These are phyloP conservation scores for Montipora sp. DNA, from an alignment of 64 coral and sea anemone genomes.

Conservation along the genomic window DNA sequence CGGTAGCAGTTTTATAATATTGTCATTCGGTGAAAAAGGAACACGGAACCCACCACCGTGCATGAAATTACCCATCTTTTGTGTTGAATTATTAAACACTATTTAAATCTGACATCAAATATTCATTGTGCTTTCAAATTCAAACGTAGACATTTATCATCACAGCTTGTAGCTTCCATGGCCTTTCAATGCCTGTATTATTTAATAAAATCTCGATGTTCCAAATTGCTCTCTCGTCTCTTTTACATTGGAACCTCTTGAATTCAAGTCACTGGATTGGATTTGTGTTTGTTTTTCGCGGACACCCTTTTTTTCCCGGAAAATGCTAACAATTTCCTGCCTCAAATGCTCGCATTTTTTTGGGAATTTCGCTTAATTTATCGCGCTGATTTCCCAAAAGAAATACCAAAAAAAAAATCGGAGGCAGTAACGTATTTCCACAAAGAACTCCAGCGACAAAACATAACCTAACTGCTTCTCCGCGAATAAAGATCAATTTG, in stretches of 20 bases:
- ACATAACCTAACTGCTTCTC: neutral
- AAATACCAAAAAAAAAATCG: too few relatives aligned
- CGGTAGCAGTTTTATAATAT: neutral
- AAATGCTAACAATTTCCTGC: neutral
- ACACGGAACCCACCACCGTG: neutral
- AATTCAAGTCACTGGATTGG: neutral
- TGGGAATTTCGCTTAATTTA: neutral
- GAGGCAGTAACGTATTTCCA: neutral
- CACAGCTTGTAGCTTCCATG: slow-evolving; percentile 34
- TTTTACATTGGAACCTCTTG: neutral
- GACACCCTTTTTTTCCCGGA: neutral
- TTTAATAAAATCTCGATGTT: neutral
- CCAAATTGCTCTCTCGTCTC: neutral
- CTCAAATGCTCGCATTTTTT: neutral
- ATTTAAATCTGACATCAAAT: slow-evolving; percentile 49
- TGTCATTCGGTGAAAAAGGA: neutral
- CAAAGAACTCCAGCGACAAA: neutral
- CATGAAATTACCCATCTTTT: neutral
- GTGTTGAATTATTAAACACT: slow-evolving; percentile 35
- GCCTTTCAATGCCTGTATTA: neutral
- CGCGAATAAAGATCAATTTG: slow-evolving; percentile 4
- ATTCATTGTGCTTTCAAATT: slow-evolving; percentile 59
- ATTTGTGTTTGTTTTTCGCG: slow-evolving; percentile 3
- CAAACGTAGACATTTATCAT: slow-evolving; percentile 32
- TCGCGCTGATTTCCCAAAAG: too few relatives aligned